Percentiles rank a stretch among this genome's conserved stretches.
Evolutionary conservation across 2,797 vertebrate genomes (phyloP).

Genomic region (Melanotaenia boesemani): DNA sequence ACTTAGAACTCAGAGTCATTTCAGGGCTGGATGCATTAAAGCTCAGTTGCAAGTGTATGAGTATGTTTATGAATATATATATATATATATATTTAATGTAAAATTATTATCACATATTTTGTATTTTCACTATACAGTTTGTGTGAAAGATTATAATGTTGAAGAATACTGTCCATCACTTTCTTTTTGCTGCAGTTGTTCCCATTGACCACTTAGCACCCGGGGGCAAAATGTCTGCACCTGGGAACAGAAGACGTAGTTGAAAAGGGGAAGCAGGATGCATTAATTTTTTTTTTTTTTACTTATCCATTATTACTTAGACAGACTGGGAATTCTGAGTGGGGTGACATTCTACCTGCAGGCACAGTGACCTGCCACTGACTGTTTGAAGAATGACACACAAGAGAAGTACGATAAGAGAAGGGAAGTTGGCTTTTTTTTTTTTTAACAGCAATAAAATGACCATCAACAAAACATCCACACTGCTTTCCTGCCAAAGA

Average conservation of each 20-base stretch:
- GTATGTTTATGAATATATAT: no score
- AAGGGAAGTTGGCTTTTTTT: neutral
- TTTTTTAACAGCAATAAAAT: slow-evolving; percentile 8
- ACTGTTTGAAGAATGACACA: slow-evolving; percentile 52
- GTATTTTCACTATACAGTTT: no score
- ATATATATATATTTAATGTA: no score
- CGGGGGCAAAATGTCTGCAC: slow-evolving; percentile 24
- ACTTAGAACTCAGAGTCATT: no score
- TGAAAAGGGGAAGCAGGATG: slow-evolving; percentile 23
- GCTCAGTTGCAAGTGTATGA: no score
- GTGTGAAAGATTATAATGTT: no score
- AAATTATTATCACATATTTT: no score
- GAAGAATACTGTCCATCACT: no score
- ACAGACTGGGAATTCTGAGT: slow-evolving; percentile 35
- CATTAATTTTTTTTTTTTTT: slow-evolving; percentile 48
- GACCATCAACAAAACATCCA: slow-evolving; percentile 1
- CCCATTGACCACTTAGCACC: slow-evolving; percentile 28
- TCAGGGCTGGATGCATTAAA: no score
- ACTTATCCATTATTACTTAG: slow-evolving; percentile 28
- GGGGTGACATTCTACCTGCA: slow-evolving; percentile 41
- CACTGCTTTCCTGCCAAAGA: neutral
- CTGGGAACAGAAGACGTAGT: slow-evolving; percentile 30
- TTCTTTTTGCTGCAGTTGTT: neutral
- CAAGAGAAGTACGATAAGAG: neutral
- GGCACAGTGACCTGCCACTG: slow-evolving; percentile 34